Conservation (phyloP, 2,888 invertebrate species). For the Hesperia comma region DNA sequence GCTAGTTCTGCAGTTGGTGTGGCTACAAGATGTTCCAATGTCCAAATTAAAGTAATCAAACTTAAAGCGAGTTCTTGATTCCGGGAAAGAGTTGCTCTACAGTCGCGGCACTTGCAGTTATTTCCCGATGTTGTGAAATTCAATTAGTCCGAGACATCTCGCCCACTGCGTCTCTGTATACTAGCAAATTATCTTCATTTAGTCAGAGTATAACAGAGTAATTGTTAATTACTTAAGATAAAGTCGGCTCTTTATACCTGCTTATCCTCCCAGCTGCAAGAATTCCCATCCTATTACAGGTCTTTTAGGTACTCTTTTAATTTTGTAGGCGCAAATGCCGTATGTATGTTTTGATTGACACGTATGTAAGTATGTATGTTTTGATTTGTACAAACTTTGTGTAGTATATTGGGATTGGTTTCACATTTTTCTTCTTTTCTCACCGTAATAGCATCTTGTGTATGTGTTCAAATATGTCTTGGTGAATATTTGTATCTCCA, state of each 20-base stretch:
- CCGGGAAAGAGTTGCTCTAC: slow-evolving; percentile 56
- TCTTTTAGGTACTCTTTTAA: too few species aligned
- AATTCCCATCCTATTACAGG: too few species aligned
- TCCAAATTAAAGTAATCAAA: slow-evolving; percentile 34
- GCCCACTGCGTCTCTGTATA: slow-evolving; percentile 55
- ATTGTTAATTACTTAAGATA: slow-evolving; percentile 63
- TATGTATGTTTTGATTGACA: too few species aligned
- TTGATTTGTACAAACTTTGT: too few species aligned
- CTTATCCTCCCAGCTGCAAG: background rate
- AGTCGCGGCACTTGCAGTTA: slow-evolving; percentile 51
- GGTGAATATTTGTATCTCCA: too few species aligned
- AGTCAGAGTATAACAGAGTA: slow-evolving; percentile 57
- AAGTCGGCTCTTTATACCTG: slow-evolving; percentile 45
- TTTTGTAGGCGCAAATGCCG: too few species aligned
- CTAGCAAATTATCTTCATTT: slow-evolving; percentile 66
- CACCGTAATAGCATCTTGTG: too few species aligned
- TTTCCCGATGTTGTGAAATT: slow-evolving; percentile 61
- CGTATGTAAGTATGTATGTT: too few species aligned
- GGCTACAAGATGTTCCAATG: background rate
- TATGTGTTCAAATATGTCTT: too few species aligned
- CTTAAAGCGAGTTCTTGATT: slow-evolving; percentile 44
- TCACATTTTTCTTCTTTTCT: too few species aligned
- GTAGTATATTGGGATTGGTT: too few species aligned
- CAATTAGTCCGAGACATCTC: slow-evolving; percentile 58
- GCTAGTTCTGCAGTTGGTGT: too few species aligned